Evolutionary conservation across 2,797 vertebrate genomes (phyloP), one percentile per base, ranked within the genome.

Genomic region (Sardinella longiceps): DNA sequence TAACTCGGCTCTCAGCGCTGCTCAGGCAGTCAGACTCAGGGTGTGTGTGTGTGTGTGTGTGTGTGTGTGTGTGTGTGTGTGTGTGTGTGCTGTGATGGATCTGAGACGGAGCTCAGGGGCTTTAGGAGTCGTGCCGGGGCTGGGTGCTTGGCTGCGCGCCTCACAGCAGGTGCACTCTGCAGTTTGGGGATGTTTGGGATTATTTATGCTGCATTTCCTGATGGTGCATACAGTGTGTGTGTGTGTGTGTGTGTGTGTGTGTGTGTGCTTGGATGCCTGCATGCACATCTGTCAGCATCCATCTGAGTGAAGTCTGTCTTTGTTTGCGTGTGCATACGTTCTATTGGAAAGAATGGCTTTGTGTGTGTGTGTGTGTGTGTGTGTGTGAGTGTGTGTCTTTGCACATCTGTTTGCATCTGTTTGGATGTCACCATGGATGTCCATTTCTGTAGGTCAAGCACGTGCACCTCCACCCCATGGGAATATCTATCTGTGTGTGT

Each of bases 161-260:
- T 48, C 70, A 82, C 81, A 84, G 77, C 28, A 7, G 53, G 84
- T 80, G 83, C 33, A 84, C 74, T 23, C 37, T 77, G 33, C 23
- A 20, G 43, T 77, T 77, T 74, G 70, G 37, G 70, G 70, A 77
- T 77, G 70, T 77, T 43, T 6, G 70, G 37, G 70, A 77, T 77
- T 77, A 77, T 77, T 77, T 7, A 6, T 20, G 1, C 37, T 43
- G 33, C n/a, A 25, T 60, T 60, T 60, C 3, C 4, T 43, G 70
- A 37, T 33, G 15, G 20, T 43, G 15, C 15, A 12, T 39, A 30
- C 6, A 33, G 63, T 77, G 82, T 83, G 60, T 83, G 63, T 37
- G 63, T 74, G 63, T 74, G 81, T 58, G 37, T 60, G 53, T 20
- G 5, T 39, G 33, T 12, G 6, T 39, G 81, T 58, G 25, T 50